These are phyloP conservation scores for Lordiphosa mommai DNA, from an alignment of 1,140 invertebrate species.

Conservation along the genomic window DNA sequence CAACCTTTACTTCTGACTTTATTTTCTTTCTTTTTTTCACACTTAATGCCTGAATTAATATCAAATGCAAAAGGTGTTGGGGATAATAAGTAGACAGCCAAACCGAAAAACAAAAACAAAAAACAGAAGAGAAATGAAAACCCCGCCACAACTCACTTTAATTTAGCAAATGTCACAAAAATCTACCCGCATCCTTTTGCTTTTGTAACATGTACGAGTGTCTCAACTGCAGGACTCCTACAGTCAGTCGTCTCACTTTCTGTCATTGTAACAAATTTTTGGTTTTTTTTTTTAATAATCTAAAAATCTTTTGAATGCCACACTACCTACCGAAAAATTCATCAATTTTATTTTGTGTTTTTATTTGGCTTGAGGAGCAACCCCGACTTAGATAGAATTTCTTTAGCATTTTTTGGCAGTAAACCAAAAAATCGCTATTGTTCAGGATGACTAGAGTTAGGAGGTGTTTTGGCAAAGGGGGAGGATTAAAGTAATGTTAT, in stretches of 20 bases:
- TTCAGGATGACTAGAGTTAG: conserved; percentile 17
- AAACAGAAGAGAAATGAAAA: conserved; percentile 11
- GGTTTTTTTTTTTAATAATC: conserved; percentile 62
- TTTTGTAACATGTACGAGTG: neutral
- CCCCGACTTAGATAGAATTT: conserved; percentile 32
- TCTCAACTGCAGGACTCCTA: no score
- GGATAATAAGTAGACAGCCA: conserved; percentile 10
- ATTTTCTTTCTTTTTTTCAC: conserved; percentile 21
- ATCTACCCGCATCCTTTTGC: conserved; percentile 25
- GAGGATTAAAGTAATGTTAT: neutral
- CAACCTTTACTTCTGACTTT: conserved; percentile 1
- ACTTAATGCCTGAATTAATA: conserved; percentile 55
- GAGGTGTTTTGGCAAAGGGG: conserved; percentile 6
- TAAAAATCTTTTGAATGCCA: conserved; percentile 53
- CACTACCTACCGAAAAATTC: conserved; percentile 50
- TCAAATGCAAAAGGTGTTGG: conserved; percentile 51
- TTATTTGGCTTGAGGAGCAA: conserved; percentile 31
- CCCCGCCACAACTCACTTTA: conserved; percentile 47
- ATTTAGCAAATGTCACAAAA: conserved; percentile 67
- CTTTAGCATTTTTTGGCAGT: conserved; percentile 21
- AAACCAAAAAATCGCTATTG: conserved; percentile 36
- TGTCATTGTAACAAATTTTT: conserved; percentile 30
- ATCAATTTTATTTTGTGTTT: conserved; percentile 35
- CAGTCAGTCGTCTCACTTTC: conserved; percentile 1
- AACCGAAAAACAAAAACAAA: neutral